Conservation (phyloP, 2,113 vertebrate genomes). For the Cygnus buccinator region DNA sequence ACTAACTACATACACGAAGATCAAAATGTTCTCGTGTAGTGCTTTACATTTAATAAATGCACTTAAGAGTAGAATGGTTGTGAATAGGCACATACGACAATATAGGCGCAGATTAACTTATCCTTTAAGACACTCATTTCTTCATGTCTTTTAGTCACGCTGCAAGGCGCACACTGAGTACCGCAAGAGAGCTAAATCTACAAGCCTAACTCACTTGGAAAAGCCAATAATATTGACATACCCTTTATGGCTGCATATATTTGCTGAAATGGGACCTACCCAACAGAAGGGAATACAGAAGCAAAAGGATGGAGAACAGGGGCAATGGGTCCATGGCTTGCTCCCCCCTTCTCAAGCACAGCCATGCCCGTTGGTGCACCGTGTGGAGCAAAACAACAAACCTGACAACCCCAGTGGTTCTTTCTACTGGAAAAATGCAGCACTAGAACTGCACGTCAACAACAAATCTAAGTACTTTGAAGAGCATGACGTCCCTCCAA, state of each 20-base stretch:
- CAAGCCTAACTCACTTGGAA: not conserved
- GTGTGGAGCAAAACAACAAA: not conserved
- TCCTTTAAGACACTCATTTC: not conserved
- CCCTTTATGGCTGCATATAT: not conserved
- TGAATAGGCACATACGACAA: not conserved
- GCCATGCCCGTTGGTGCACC: not conserved
- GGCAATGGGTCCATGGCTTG: accelerated
- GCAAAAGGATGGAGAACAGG: not conserved
- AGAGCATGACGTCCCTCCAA: accelerated
- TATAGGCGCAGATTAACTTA: not conserved
- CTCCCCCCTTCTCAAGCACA: not conserved
- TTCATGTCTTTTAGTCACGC: not conserved
- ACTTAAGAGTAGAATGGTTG: not conserved
- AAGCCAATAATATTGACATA: not conserved
- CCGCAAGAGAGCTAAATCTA: not conserved
- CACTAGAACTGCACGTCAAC: accelerated
- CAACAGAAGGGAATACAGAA: not conserved
- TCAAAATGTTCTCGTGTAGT: not conserved
- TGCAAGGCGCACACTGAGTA: not conserved
- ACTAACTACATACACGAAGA: not conserved
- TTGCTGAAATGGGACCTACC: not conserved
- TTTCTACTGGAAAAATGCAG: accelerated
- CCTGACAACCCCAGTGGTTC: not conserved
- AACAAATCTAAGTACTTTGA: not conserved
- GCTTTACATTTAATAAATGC: not conserved